These are phyloP conservation scores for Dolichallabes microphthalmus DNA, from an alignment of 2,113 vertebrate species.

Conservation along the genomic window DNA sequence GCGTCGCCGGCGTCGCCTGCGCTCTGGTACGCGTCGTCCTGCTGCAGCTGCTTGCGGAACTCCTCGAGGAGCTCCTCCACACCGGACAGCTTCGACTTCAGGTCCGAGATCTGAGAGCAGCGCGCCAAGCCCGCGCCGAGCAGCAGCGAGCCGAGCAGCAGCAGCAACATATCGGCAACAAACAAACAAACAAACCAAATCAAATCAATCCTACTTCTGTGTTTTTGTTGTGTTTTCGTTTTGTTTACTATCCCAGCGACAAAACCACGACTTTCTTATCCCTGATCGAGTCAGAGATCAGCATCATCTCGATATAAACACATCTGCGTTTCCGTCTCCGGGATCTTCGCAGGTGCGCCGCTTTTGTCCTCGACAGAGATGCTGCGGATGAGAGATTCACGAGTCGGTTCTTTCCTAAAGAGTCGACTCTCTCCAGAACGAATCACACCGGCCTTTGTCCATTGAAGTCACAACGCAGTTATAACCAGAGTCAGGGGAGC, in stretches of 20 bases:
- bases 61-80: slow-evolving; percentile 87
- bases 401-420: neutral
- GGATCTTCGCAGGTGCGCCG: slow-evolving; percentile 1
- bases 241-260: neutral
- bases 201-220: neutral
- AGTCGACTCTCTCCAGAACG: neutral
- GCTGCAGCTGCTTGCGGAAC: slow-evolving; percentile 85
- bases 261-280: neutral
- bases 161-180: neutral
- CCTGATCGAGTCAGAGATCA: neutral
- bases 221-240: neutral
- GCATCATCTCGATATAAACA: neutral
- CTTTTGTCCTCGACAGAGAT: slow-evolving; percentile 11
- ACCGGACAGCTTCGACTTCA: slow-evolving; percentile 77
- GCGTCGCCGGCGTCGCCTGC: neutral
- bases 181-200: too few relatives aligned
- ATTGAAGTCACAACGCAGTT: neutral
- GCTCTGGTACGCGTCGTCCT: slow-evolving; percentile 67
- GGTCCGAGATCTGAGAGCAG: slow-evolving; percentile 67
- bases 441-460: neutral
- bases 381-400: neutral
- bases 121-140: slow-evolving; percentile 35
- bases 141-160: neutral
- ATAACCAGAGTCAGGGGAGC: neutral
- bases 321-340: neutral